Percentiles rank a stretch among this genome's conserved stretches.
phyloP scores from a whole-genome alignment of 2,888 invertebrate genomes.

The Euclidia mi region DNA sequence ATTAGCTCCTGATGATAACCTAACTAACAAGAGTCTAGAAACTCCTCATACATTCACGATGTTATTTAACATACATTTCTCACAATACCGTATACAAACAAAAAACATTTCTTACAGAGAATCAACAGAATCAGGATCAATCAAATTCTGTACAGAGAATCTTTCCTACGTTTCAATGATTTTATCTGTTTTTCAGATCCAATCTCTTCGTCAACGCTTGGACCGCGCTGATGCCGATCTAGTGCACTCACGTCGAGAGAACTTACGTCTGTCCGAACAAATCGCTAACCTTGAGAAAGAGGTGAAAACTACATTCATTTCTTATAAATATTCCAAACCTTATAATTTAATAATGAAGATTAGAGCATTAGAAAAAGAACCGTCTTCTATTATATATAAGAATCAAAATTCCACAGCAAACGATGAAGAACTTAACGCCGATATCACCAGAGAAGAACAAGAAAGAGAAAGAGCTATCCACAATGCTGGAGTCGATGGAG shows the following conservation, averaged over 20 bases:
- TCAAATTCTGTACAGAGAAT: background rate
- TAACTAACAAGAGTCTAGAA: too few species aligned
- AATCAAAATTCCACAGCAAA: constrained; percentile 78
- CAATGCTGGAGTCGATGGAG: constrained; percentile 94
- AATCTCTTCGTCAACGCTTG: constrained; percentile 93
- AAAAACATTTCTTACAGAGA: too few species aligned
- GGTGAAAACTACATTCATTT: constrained; percentile 79
- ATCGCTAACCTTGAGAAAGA: constrained; percentile 95
- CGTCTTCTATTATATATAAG: constrained; percentile 7
- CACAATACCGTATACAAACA: too few species aligned
- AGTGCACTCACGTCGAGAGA: constrained; percentile 94
- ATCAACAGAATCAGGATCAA: too few species aligned
- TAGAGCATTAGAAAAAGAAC: background rate
- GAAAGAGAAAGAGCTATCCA: constrained; percentile 92
- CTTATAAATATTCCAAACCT: background rate
- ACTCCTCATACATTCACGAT: too few species aligned
- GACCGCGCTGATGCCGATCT: constrained; percentile 95
- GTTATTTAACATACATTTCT: too few species aligned
- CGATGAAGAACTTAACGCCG: constrained; percentile 90
- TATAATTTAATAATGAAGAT: too few species aligned
- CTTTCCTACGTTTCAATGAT: too few species aligned
- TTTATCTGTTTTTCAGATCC: too few species aligned
- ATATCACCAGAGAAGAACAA: constrained; percentile 91
- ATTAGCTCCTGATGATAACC: too few species aligned
- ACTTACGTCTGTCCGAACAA: constrained; percentile 94